Percentiles rank a stretch among this genome's conserved stretches.
These are phyloP conservation scores for Zalophus californianus DNA, from an alignment of 2,797 vertebrate species.

Conservation along the genomic window DNA sequence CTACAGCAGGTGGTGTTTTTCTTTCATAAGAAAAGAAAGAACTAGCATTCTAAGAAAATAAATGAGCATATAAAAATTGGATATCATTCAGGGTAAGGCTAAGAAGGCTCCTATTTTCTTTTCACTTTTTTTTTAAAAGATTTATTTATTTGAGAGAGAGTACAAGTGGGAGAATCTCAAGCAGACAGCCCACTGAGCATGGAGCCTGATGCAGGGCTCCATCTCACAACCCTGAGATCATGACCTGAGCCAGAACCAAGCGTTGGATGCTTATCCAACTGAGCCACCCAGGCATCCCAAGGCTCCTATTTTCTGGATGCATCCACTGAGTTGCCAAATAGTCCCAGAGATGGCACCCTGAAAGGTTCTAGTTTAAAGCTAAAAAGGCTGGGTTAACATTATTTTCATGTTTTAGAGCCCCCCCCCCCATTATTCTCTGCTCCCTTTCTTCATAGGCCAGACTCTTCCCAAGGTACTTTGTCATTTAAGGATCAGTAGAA, in stretches of 20 bases:
- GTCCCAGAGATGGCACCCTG: background rate
- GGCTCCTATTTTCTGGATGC: background rate
- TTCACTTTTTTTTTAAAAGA: background rate
- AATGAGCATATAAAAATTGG: conserved; percentile 34
- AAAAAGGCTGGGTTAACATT: background rate
- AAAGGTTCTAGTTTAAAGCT: background rate
- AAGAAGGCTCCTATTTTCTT: conserved; percentile 3
- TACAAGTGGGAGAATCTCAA: background rate
- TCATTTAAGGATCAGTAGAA: background rate
- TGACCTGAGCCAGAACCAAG: too few species aligned
- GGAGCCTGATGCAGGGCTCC: background rate
- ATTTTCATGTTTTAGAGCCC: background rate
- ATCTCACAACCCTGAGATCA: background rate
- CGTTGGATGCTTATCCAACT: background rate
- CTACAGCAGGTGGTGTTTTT: background rate
- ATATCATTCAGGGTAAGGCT: background rate
- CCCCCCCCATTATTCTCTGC: background rate
- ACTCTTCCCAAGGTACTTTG: background rate
- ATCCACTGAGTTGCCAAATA: background rate
- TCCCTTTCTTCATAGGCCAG: background rate
- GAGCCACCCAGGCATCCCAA: background rate
- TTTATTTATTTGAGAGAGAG: background rate
- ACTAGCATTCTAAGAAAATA: conserved; percentile 29
- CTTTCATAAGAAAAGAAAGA: conserved; percentile 37
- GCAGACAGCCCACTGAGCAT: background rate